phyloP scores from a whole-genome alignment of 2,888 invertebrate species.

The Parnassius orleans region DNA sequence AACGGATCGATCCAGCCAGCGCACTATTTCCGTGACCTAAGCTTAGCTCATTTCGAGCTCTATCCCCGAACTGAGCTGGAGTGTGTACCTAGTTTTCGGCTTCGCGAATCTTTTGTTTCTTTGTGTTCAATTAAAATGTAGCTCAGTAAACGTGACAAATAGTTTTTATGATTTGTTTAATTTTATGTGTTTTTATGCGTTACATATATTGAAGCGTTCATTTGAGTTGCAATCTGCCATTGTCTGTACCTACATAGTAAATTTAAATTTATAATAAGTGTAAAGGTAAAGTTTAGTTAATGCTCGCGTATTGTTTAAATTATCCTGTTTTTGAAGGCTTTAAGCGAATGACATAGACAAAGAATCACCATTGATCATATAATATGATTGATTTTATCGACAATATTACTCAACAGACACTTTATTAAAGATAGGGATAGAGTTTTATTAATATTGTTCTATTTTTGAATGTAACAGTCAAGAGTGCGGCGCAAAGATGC shows the following conservation, averaged over 20 bases:
- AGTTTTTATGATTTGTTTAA: not conserved
- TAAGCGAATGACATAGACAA: not conserved
- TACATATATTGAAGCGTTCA: not conserved
- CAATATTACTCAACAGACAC: not conserved
- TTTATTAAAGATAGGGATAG: not conserved
- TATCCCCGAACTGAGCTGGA: conserved; percentile 5
- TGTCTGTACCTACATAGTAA: not conserved
- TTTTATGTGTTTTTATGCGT: not conserved
- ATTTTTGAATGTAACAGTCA: conserved; percentile 53
- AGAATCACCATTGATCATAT: too few relatives aligned
- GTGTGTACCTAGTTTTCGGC: not conserved
- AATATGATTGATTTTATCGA: too few relatives aligned
- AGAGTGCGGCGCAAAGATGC: conserved; percentile 82
- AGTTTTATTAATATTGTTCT: conserved; percentile 15
- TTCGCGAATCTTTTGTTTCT: conserved; percentile 2
- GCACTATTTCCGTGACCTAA: conserved; percentile 18
- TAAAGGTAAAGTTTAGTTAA: not conserved
- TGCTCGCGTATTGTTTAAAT: conserved; percentile 2
- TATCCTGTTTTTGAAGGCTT: not conserved
- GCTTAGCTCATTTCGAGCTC: conserved; percentile 16
- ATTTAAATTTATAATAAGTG: not conserved
- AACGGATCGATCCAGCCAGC: conserved; percentile 20
- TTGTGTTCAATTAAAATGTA: too few relatives aligned
- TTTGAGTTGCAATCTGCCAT: not conserved
- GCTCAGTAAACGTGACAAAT: not conserved